Evolutionary conservation across 1,140 invertebrate species (phyloP).

Genomic region (Tetramorium alpestre): DNA sequence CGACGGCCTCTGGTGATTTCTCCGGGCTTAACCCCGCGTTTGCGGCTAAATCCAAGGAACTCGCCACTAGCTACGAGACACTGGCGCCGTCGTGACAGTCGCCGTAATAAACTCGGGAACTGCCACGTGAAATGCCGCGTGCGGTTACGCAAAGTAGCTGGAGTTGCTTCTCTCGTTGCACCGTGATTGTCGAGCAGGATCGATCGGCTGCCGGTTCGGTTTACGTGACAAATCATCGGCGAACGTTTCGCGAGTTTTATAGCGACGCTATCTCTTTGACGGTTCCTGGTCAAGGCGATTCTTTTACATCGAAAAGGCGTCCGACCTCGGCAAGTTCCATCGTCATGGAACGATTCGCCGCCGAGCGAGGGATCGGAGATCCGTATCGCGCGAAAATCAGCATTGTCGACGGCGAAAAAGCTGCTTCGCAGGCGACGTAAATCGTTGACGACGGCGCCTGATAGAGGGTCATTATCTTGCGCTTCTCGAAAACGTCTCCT

Average conservation of each 20-base stretch:
- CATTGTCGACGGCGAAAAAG: slow-evolving; percentile 14
- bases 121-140: slow-evolving; percentile 14
- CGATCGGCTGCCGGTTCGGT: not conserved
- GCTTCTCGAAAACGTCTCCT: slow-evolving; percentile 57
- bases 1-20: slow-evolving; percentile 48
- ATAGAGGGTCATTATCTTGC: slow-evolving; percentile 44
- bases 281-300: not conserved
- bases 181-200: not conserved
- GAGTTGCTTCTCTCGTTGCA: not conserved
- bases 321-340: not conserved
- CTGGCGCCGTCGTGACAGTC: not conserved
- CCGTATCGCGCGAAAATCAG: slow-evolving; percentile 44
- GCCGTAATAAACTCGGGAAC: slow-evolving; percentile 52
- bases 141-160: not conserved
- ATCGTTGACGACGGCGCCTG: slow-evolving; percentile 28
- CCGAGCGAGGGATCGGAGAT: slow-evolving; percentile 2
- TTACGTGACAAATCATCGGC: not conserved
- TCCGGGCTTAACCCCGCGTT: slow-evolving; percentile 49
- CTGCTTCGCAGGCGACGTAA: slow-evolving; percentile 39
- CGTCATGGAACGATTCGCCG: not conserved
- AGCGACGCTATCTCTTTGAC: not conserved
- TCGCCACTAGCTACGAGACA: slow-evolving; percentile 16
- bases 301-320: not conserved
- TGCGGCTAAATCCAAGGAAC: slow-evolving; percentile 30
- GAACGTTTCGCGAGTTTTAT: not conserved